Base-by-base conservation (phyloP, 64 coral and sea anemone species). In the Dendronephthya gigantea region DNA sequence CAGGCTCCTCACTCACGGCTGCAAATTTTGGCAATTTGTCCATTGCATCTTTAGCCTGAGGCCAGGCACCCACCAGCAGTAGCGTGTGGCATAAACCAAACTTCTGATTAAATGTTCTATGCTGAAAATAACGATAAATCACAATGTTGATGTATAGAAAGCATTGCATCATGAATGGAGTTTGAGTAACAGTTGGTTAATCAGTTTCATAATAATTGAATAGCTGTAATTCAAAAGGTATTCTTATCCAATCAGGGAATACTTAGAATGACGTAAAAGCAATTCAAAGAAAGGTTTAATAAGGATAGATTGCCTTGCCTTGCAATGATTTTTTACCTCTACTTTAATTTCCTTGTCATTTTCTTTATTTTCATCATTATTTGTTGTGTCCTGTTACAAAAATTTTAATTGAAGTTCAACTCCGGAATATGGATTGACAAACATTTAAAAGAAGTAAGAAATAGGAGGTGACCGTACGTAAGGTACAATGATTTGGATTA, bases 31-130 rank as follows among this genome's bases (percentile, higher is more conserved):
- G 95, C 17, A 98, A 33, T 72, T 90, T 98, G 38, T 90, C 92
- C 82, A 98, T 93, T 35, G 93, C 91, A 32, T 56, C 86, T 31
- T 90, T 88, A 0, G 95, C 95, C 50, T 92, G 84, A 13, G 86
- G 58, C 95, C 95, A 98, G 0, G 89, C 95, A 35, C 95, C 95
- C 30, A 98, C 95, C 86, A 93, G 91, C 25, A 98, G 51, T 31
- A 98, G 68, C 34, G 91, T 92, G 48, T 98, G 92, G 86, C 95
- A 98, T 22, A 98, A 36, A 33, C 95, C 95, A 89, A 91, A 89
- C 65, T 98, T 98, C 50, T 98, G 95, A 85, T 98, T 98, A 83
- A 79, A 79, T 39, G 12, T 91, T 85, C 84, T 92, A 87, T 51
- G 85, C 37, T 92, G 91, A 79, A 79, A 79, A 79, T 36, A 79